Base-by-base conservation (phyloP, 2,113 vertebrate species). In the Ciconia boyciana region DNA sequence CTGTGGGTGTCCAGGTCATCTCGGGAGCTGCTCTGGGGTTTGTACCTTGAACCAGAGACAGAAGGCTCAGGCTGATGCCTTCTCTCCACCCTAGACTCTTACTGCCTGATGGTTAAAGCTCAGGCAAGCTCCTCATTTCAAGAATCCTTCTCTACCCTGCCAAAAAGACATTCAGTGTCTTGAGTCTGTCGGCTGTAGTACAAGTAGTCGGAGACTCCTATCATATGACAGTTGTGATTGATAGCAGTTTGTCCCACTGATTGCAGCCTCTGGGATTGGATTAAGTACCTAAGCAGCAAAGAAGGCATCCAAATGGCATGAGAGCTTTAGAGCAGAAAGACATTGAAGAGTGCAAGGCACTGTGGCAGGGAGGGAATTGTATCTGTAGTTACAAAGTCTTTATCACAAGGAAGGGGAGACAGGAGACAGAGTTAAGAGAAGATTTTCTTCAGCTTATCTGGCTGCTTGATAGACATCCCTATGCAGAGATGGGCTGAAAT, bases 211-310 rank as follows among this genome's bases (percentile, higher is more conserved):
- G 75, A 44, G 57, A 19, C 5, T 94, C 52, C 89, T 36, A 4
- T 9, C 0, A 0, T 16, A 4, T 20, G 18, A 12, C 16, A 70
- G 29, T 14, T 16, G 52, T 32, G 58, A 75, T 3, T 51, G 48
- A 31, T 28, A 48, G 18, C 26, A n/a, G 28, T 22, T 55, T 43
- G 70, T 90, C 31, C 44, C 17, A 5, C 11, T 29, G 19, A 32
- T 7, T 39, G 48, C 22, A 57, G 41, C 54, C 25, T 1, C 29
- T 24, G 51, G 46, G 61, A 15, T 6, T 16, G 36, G 62, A 31
- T 61, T 29, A 28, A 28, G 13, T 6, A 16, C 41, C 41, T 8
- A 8, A 48, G 28, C 29, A 57, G 51, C 19, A 62, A 64, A 70
- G 29, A 6, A 0, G 4, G 10, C 10, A 20, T 36, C 32, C 48